phyloP scores from a whole-genome alignment of 30 jellyfish, hydroid and myxozoan genomes.

The Pseudorhiza aurosa region DNA sequence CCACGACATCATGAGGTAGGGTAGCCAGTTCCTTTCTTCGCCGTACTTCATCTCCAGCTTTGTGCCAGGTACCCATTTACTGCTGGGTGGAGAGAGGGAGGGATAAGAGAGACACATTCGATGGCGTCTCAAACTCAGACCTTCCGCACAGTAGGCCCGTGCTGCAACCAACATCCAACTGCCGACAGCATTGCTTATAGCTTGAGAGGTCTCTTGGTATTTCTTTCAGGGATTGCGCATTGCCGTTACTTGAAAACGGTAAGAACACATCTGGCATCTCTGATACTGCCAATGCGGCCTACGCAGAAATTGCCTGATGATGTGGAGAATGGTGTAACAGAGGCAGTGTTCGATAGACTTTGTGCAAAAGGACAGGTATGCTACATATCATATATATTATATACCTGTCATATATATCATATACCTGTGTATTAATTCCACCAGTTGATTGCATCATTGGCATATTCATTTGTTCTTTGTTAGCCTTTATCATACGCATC shows the following conservation, averaged over 20 bases:
- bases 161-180: too few species aligned
- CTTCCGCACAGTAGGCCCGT: not conserved
- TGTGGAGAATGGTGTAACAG: slow-evolving; percentile 84
- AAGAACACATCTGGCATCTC: slow-evolving; percentile 94
- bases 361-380: slow-evolving; percentile 75
- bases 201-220: too few species aligned
- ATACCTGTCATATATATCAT: not conserved
- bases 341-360: slow-evolving; percentile 70
- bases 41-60: too few species aligned
- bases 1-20: too few species aligned
- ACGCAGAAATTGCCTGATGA: slow-evolving; percentile 53
- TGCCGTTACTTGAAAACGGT: slow-evolving; percentile 93
- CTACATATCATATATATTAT: not conserved
- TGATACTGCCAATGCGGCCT: slow-evolving; percentile 69
- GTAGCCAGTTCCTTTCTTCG: too few species aligned
- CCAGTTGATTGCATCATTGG: not conserved
- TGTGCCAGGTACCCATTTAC: too few species aligned
- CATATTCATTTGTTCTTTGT: not conserved
- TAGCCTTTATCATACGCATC: not conserved
- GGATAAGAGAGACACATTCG: too few species aligned
- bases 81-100: too few species aligned
- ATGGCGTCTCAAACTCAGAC: not conserved
- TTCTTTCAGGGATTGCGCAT: slow-evolving; percentile 89
- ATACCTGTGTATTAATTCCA: not conserved
- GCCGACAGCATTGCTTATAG: too few species aligned